These are phyloP conservation scores for Pteronotus mesoamericanus DNA, from an alignment of 2,797 vertebrate genomes.

Conservation along the genomic window DNA sequence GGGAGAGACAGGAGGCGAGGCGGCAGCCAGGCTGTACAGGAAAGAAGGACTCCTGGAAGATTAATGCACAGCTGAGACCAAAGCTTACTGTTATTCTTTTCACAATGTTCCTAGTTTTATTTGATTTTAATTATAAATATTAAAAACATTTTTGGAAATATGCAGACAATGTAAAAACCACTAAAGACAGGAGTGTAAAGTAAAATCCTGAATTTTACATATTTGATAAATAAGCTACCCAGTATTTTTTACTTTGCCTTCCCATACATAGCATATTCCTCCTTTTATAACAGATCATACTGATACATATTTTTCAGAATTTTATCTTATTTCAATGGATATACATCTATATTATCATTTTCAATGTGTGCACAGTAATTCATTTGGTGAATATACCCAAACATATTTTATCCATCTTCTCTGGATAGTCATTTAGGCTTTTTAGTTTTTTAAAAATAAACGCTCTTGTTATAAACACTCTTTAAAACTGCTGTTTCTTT, in stretches of 20 bases:
- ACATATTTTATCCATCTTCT: neutral
- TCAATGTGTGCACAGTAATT: neutral
- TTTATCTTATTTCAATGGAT: neutral
- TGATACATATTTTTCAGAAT: neutral
- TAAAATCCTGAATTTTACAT: neutral
- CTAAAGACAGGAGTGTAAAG: neutral
- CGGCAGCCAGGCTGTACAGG: neutral
- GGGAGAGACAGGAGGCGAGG: neutral
- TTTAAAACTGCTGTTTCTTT: neutral
- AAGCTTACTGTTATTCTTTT: neutral
- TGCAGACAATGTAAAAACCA: neutral
- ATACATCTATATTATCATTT: neutral
- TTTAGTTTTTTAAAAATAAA: neutral
- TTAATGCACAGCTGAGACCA: neutral
- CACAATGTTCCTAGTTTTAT: neutral
- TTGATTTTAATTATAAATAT: neutral
- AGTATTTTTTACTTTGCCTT: neutral
- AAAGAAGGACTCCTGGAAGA: neutral
- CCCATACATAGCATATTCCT: neutral
- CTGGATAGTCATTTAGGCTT: neutral
- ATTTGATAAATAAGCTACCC: neutral
- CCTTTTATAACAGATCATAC: neutral
- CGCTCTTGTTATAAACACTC: neutral
- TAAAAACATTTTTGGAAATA: neutral
- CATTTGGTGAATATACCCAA: neutral